Evolutionary conservation across 2,797 vertebrate species (phyloP).

Genomic region (Xenops minutus): DNA sequence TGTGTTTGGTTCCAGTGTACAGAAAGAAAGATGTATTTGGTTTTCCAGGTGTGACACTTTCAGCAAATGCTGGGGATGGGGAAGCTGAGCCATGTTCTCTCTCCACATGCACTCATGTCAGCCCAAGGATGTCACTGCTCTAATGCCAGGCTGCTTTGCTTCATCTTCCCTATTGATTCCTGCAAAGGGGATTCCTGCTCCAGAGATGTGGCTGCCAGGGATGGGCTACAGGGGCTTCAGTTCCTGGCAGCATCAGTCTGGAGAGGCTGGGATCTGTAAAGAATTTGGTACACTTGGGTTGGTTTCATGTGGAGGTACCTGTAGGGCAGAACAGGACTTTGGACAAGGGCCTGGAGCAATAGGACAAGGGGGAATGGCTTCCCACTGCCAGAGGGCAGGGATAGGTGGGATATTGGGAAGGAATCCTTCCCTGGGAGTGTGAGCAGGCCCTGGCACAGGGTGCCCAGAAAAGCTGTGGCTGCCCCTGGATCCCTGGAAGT

Average conservation of each 20-base stretch:
- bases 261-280: background rate
- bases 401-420: rapidly evolving
- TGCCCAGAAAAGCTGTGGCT: background rate
- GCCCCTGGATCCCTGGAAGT: background rate
- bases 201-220: background rate
- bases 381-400: background rate
- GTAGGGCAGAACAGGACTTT: background rate
- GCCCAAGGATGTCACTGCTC: background rate
- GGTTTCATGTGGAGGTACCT: background rate
- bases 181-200: background rate
- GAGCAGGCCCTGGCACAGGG: background rate
- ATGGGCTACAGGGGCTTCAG: background rate
- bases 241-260: background rate
- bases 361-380: background rate
- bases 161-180: rapidly evolving
- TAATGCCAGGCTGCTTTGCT: background rate
- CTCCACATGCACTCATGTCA: background rate
- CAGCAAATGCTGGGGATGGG: background rate
- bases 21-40: background rate
- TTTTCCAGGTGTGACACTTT: background rate
- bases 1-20: background rate
- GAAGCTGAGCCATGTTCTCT: background rate
- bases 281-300: background rate
- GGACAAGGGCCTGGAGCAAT: background rate
- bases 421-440: rapidly evolving